These are phyloP conservation scores for Gadus chalcogrammus DNA, from an alignment of 2,113 vertebrate species.

Conservation along the genomic window DNA sequence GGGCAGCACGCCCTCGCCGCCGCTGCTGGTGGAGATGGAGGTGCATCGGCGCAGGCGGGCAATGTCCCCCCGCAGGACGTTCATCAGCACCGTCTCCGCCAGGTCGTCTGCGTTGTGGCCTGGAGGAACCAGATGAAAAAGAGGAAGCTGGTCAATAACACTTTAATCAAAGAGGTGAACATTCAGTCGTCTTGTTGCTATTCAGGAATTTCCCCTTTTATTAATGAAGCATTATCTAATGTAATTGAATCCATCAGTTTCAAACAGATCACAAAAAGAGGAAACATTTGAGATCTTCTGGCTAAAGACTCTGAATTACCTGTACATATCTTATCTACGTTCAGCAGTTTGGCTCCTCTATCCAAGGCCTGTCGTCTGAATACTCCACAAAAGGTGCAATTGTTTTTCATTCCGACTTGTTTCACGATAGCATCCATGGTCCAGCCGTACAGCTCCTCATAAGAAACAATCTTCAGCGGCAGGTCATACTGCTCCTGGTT, in stretches of 20 bases:
- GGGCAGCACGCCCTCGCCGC: conserved; percentile 76
- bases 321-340: conserved; percentile 86
- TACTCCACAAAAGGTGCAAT: conserved; percentile 91
- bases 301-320: conserved; percentile 56
- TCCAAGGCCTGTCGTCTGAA: conserved; percentile 84
- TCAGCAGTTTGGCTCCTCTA: conserved; percentile 79
- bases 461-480: conserved; percentile 83
- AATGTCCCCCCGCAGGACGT: conserved; percentile 83
- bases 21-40: conserved; percentile 73
- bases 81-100: conserved; percentile 89
- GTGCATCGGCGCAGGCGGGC: conserved; percentile 79
- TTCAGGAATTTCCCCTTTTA: no score
- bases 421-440: conserved; percentile 86
- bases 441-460: conserved; percentile 86
- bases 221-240: no score
- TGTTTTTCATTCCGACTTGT: conserved; percentile 79
- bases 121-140: conserved; percentile 29
- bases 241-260: no score
- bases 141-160: background rate
- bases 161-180: no score
- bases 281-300: no score
- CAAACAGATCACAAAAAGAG: background rate
- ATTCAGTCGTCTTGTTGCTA: no score
- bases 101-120: conserved; percentile 89
- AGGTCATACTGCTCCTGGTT: conserved; percentile 80